A percentile compares a stretch with the other conserved stretches of the same genome.
phyloP scores from a whole-genome alignment of 1,140 invertebrate genomes.

The Nomia melanderi region DNA sequence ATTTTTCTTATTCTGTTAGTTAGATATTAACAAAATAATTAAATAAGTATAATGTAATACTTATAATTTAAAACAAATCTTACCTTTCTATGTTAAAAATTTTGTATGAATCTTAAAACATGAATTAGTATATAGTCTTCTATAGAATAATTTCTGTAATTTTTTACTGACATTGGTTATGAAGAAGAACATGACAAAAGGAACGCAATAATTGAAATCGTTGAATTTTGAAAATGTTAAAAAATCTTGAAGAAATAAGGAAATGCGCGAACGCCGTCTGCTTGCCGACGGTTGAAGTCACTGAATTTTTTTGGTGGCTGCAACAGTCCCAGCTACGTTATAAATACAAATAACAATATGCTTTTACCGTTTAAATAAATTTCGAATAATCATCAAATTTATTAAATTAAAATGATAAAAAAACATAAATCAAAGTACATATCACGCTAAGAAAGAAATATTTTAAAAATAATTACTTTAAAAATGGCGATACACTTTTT shows the following conservation, averaged over 20 bases:
- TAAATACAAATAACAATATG: neutral
- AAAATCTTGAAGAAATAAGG: slow-evolving; percentile 28
- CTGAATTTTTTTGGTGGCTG: slow-evolving; percentile 65
- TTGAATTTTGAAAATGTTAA: neutral
- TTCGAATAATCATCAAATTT: too few relatives aligned
- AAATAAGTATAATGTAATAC: too few relatives aligned
- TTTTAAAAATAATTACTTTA: too few relatives aligned
- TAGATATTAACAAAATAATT: too few relatives aligned
- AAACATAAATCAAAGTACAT: too few relatives aligned
- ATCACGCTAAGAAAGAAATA: too few relatives aligned
- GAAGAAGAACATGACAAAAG: neutral
- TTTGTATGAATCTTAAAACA: neutral
- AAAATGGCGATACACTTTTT: too few relatives aligned
- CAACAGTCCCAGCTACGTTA: neutral
- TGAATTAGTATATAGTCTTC: neutral
- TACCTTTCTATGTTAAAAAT: too few relatives aligned
- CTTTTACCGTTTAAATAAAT: too few relatives aligned
- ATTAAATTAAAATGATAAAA: too few relatives aligned
- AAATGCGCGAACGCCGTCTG: slow-evolving; percentile 13
- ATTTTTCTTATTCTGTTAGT: too few relatives aligned
- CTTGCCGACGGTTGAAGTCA: slow-evolving; percentile 70
- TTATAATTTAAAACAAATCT: too few relatives aligned
- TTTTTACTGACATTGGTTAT: neutral
- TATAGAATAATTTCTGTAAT: neutral
- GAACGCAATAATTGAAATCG: neutral